Evolutionary conservation across 2,888 invertebrate species (phyloP), one percentile per base, ranked within the genome.

Genomic region (Bugula neritina): DNA sequence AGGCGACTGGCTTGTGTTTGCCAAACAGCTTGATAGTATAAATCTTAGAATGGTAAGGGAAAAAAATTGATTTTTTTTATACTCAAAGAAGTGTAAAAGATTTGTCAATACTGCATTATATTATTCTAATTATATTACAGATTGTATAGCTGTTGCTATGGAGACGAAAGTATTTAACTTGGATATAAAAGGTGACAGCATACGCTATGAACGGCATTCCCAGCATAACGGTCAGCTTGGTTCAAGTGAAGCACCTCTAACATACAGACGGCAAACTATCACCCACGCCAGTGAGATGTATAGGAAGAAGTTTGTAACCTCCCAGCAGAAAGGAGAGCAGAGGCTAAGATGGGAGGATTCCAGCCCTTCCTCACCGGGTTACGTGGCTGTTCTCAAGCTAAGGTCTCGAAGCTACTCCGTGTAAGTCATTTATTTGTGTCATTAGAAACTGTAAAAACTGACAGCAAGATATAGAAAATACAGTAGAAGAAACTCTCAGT

Each of bases 221-320:
- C n/a, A n/a, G 43, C 43, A 43, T 43, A n/a, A 17, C 43, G 43
- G 43, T 43, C 43, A 43, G 43, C 43, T 10, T 5, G 10, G 43
- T 43, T 5, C 17, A 17, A 43, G 10, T 43, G 43, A 17, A 17
- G 5, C 43, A 43, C 10, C 43, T 10, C 43, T 43, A 17, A 17
- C 43, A 10, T 43, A 43, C 43, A 43, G 63, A 10, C 27, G 63
- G n/a, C 63, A 31, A 10, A 63, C 63, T 31, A 63, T 63, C 63
- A 63, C 63, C 5, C 27, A 63, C n/a, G 31, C 63, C 31, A 31
- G 63, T 31, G 63, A 63, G 34, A 63, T 63, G 63, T n/a, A 63
- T 10, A 63, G n/a, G 34, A 63, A n/a, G 17, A 5, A 5, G 5
- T 17, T 43, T 43, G 17, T 5, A 43, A 17, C 17, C 17, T 10